Conservation (phyloP, 2,888 invertebrate genomes). For the Eupithecia inturbata region DNA sequence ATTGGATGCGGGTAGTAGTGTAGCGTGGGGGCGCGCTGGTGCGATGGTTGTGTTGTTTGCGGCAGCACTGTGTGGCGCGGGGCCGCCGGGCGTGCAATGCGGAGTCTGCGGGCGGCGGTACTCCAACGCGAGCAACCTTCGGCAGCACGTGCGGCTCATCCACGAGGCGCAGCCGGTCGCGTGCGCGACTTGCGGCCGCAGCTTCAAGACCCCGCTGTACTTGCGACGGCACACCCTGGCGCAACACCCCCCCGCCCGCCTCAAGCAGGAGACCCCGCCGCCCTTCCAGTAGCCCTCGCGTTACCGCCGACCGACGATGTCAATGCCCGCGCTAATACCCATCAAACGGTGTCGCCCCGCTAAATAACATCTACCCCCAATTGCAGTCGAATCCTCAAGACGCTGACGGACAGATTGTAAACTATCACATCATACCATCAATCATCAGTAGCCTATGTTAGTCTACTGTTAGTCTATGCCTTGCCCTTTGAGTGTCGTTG, state of each 20-base stretch:
- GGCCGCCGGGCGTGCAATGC: constrained; percentile 76
- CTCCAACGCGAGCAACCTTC: constrained; percentile 89
- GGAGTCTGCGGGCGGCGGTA: constrained; percentile 88
- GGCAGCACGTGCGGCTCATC: constrained; percentile 90
- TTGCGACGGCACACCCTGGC: constrained; percentile 90
- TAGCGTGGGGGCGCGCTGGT: constrained; percentile 56
- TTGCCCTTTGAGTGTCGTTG: background rate
- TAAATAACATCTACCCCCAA: constrained; percentile 11
- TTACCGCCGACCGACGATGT: constrained; percentile 33
- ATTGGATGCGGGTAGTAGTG: constrained; percentile 45
- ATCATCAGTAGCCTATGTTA: background rate
- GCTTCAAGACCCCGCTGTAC: constrained; percentile 90
- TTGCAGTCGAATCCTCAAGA: background rate
- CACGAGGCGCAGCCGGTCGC: constrained; percentile 88
- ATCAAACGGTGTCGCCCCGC: constrained; percentile 17
- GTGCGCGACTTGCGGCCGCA: constrained; percentile 88
- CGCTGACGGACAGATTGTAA: background rate
- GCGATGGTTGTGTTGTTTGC: constrained; percentile 74
- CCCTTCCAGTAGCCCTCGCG: constrained; percentile 42
- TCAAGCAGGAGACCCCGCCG: constrained; percentile 54
- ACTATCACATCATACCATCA: background rate
- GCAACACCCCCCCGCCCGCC: constrained; percentile 80
- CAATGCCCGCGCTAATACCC: constrained; percentile 34
- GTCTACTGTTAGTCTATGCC: background rate
- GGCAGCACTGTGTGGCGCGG: constrained; percentile 65